A percentile compares a stretch with the other conserved stretches of the same genome.
phyloP scores from a whole-genome alignment of 2,113 vertebrate genomes.

The Dissostichus mawsoni region DNA sequence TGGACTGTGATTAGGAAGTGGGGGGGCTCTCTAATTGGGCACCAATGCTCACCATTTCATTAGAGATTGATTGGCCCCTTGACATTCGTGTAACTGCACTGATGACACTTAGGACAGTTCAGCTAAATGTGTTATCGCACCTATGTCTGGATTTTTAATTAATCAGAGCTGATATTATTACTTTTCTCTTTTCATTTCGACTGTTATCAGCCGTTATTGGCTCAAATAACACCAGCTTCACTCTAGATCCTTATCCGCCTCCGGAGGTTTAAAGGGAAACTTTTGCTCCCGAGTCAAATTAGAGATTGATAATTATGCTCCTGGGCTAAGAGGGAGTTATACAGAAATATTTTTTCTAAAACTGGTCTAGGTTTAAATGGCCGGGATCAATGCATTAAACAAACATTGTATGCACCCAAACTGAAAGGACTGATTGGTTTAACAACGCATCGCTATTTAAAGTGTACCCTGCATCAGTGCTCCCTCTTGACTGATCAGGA shows the following conservation, averaged over 20 bases:
- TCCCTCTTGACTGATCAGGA: conserved; percentile 44
- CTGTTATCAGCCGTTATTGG: conserved; percentile 4
- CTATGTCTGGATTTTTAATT: conserved; percentile 29
- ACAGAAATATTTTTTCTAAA: conserved; percentile 27
- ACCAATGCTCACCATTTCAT: conserved; percentile 6
- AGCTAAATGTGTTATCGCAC: conserved; percentile 6
- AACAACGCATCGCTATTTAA: conserved; percentile 9
- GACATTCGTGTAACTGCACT: conserved; percentile 47
- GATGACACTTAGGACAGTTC: conserved; percentile 43
- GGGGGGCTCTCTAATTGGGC: conserved; percentile 38
- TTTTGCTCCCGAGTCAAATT: conserved; percentile 27
- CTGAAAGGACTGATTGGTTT: conserved; percentile 17
- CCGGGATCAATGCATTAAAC: neutral
- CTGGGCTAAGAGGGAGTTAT: conserved; percentile 15
- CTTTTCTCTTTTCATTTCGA: neutral
- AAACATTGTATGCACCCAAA: conserved; percentile 28
- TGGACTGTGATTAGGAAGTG: conserved; percentile 36
- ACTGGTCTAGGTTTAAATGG: neutral
- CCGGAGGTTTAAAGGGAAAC: conserved; percentile 6
- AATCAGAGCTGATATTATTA: neutral
- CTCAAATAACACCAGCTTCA: neutral
- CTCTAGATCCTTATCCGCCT: neutral
- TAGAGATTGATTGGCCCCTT: conserved; percentile 55
- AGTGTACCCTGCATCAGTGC: neutral
- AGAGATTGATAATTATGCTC: neutral